Conservation (phyloP, 2,797 vertebrate genomes). For the Micropoecilia bifurca region DNA sequence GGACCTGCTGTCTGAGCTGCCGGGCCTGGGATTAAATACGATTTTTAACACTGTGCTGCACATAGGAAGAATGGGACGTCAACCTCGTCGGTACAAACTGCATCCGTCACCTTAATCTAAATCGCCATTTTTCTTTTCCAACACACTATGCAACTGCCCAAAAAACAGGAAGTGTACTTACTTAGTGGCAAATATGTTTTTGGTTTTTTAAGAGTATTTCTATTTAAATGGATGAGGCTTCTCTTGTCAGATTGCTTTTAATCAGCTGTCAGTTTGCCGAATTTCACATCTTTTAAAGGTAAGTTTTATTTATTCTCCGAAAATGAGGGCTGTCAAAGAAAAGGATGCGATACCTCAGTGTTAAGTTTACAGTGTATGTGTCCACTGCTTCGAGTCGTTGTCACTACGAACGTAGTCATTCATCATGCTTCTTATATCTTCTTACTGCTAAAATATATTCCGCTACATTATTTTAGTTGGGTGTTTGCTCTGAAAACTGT, state of each 20-base stretch:
- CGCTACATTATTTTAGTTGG: slow-evolving; percentile 8
- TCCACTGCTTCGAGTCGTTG: slow-evolving; percentile 61
- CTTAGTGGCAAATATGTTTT: slow-evolving; percentile 84
- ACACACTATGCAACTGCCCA: slow-evolving; percentile 86
- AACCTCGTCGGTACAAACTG: slow-evolving; percentile 60
- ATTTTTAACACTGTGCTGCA: slow-evolving; percentile 47
- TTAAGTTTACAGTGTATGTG: slow-evolving; percentile 74
- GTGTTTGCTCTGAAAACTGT: slow-evolving; percentile 18
- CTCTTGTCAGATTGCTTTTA: slow-evolving; percentile 48
- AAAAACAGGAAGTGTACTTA: slow-evolving; percentile 92
- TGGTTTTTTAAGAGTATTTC: slow-evolving; percentile 83
- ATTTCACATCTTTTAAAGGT: slow-evolving; percentile 48
- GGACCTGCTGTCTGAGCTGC: slow-evolving; percentile 37
- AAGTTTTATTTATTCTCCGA: slow-evolving; percentile 75
- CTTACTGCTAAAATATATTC: slow-evolving; percentile 2
- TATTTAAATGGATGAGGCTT: slow-evolving; percentile 80
- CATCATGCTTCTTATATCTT: slow-evolving; percentile 24
- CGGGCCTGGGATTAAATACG: slow-evolving; percentile 16
- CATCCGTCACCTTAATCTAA: slow-evolving; percentile 77
- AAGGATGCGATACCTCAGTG: slow-evolving; percentile 72
- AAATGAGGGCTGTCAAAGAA: slow-evolving; percentile 60
- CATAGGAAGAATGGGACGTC: slow-evolving; percentile 53
- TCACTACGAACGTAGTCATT: slow-evolving; percentile 32
- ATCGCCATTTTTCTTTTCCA: slow-evolving; percentile 65
- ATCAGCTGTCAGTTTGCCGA: slow-evolving; percentile 45